Evolutionary conservation across 2,797 vertebrate species (phyloP).

Genomic region (Phyllotis vaccarum): DNA sequence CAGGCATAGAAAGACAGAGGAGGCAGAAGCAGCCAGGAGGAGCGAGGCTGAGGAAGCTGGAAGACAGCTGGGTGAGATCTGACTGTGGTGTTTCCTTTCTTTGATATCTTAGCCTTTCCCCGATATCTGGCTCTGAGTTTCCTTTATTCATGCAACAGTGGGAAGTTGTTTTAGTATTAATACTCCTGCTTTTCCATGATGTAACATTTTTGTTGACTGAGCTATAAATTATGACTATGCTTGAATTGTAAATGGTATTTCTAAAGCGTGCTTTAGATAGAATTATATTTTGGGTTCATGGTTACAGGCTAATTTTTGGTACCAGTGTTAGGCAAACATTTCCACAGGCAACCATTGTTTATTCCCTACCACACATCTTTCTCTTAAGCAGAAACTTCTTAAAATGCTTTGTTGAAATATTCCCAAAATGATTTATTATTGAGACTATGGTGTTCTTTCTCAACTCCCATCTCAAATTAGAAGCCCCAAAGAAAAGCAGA

Average conservation of each 20-base stretch:
- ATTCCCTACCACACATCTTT: not conserved
- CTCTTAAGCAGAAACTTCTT: not conserved
- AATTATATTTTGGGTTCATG: conserved; percentile 53
- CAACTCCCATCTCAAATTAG: not conserved
- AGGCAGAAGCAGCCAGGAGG: too few relatives aligned
- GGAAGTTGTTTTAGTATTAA: not conserved
- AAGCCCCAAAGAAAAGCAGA: not conserved
- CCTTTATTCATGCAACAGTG: too few relatives aligned
- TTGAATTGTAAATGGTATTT: conserved; percentile 41
- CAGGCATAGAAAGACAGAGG: too few relatives aligned
- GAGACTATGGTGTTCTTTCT: conserved; percentile 26
- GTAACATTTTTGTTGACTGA: not conserved
- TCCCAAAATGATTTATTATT: conserved; percentile 42
- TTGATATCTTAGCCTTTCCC: too few relatives aligned
- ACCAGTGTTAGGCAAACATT: not conserved
- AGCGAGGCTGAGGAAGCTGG: too few relatives aligned
- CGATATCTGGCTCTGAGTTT: too few relatives aligned
- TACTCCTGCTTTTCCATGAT: not conserved
- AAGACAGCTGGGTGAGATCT: too few relatives aligned
- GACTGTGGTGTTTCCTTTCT: too few relatives aligned
- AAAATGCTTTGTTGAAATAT: not conserved
- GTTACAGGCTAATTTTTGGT: conserved; percentile 24
- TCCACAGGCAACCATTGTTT: not conserved
- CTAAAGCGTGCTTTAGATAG: not conserved
- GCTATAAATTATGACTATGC: not conserved